Evolutionary conservation across 2,888 invertebrate species (phyloP).

Genomic region (Drosophila basisetae): DNA sequence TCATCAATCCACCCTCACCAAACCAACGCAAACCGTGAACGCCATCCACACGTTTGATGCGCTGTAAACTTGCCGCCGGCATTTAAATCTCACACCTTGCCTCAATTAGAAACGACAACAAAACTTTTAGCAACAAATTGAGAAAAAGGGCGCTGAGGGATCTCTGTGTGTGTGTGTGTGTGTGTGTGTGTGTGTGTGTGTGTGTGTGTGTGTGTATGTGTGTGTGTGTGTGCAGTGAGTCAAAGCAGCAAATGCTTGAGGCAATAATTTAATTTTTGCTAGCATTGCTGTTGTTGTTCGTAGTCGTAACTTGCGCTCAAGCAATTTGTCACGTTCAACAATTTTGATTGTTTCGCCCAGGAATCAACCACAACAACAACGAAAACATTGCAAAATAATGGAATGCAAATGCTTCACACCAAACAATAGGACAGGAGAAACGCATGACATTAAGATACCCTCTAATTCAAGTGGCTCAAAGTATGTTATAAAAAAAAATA

Average conservation of each 20-base stretch:
- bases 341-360: conserved; percentile 76
- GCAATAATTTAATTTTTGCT: conserved; percentile 71
- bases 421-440: neutral
- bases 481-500: conserved; percentile 5
- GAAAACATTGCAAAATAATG: conserved; percentile 29
- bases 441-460: conserved; percentile 7
- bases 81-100: conserved; percentile 76
- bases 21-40: neutral
- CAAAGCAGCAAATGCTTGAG: conserved; percentile 56
- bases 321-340: conserved; percentile 85
- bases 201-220: neutral
- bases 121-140: conserved; percentile 65
- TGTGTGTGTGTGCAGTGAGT: conserved; percentile 33
- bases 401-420: conserved; percentile 14
- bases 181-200: neutral
- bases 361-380: conserved; percentile 41
- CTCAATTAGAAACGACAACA: conserved; percentile 70
- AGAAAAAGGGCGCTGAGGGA: neutral
- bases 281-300: conserved; percentile 49
- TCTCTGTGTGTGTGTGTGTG: neutral
- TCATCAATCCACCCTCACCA: neutral
- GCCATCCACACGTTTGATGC: conserved; percentile 39
- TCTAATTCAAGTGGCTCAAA: neutral
- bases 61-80: conserved; percentile 66
- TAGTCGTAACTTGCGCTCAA: conserved; percentile 80